Evolutionary conservation across 2,888 invertebrate genomes (phyloP), one percentile per base, ranked within the genome.

Genomic region (Helicoverpa assulta): DNA sequence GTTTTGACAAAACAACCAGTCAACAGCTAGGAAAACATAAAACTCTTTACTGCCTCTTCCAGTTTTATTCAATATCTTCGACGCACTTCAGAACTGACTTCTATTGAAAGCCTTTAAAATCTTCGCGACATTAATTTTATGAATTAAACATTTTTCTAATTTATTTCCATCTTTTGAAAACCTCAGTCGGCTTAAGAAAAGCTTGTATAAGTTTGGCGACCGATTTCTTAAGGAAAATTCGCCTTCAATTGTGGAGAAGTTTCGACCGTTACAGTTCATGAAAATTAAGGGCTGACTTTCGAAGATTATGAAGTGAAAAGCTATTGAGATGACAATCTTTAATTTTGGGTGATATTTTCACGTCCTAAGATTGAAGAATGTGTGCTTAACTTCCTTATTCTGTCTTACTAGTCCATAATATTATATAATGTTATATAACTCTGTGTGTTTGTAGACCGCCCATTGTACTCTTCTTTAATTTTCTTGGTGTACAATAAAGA

Each of bases 111-210:
- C 80, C 81, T 86, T 84, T 84, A 78, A 86, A 86, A 70, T 70
- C 80, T 40, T 75, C 62, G 74, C 62, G 74, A 84, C 85, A 83
- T 85, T 82, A 84, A 83, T 85, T 88, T 82, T 82, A 88, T 89
- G 86, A 88, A 89, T 89, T 87, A 88, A 85, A 87, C 86, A 87
- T 88, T 86, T 86, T 85, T 78, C 80, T 82, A 84, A 83, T 84
- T 80, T 77, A 81, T 85, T 77, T 78, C 58, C 73, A 82, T 78
- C 73, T 72, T 55, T 52, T 65, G 60, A 61, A 69, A 60, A 62
- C 62, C 66, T 21, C 26, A 21, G 51, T 37, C 52, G n/a, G 12
- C 33, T 62, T 54, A 69, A 53, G 67, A 70, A 71, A 43, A 37
- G 18, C 40, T 26, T 52, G 61, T 50, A 56, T 52, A 83, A 74